Evolutionary conservation across 2,113 vertebrate species (phyloP), one percentile per base, ranked within the genome.

Genomic region (Callopanchax toddi): DNA sequence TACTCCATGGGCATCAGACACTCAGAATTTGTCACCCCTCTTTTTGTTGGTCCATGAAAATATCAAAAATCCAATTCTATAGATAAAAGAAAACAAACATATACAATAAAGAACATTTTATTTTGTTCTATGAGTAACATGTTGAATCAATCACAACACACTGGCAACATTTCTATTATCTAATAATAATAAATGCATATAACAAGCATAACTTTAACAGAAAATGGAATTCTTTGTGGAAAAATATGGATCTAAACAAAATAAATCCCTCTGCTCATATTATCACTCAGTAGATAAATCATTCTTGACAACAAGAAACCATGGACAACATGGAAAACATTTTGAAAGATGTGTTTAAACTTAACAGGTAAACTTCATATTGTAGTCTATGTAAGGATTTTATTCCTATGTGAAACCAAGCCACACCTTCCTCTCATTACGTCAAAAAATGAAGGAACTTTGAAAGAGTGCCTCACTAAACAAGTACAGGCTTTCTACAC

Each of bases 1-100:
- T 95, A 87, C 75, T 93, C 93, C 43, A 85, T 95, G 79, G 94
- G 95, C 1, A 67, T 87, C 45, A 91, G 93, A 58, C 94, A 93
- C 86, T 94, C 93, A 0, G 92, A 90, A 18, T 89, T 87, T 58
- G 85, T 92, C 6, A 88, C 91, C 16, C 91, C 91, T 4, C 71
- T 94, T 39, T 79, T 91, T 0, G 49, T 79, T 11, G 71, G 8
- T 40, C 5, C 10, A 40, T 26, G 15, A 18, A 23, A n/a, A 13
- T 12, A 23, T 8, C 12, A 20, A 7, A 5, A 46, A 29, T 23
- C 44, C 5, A 16, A 43, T 9, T 21, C 16, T 71, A 18, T 13
- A 12, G 45, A 6, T 32, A n/a, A 11, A 44, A 53, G 43, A 54
- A 5, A 12, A 49, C n/a, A 7, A 36, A 11, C 0, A 60, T 23